Base-by-base conservation (phyloP, 2,888 invertebrate species). In the Pterostichus madidus region DNA sequence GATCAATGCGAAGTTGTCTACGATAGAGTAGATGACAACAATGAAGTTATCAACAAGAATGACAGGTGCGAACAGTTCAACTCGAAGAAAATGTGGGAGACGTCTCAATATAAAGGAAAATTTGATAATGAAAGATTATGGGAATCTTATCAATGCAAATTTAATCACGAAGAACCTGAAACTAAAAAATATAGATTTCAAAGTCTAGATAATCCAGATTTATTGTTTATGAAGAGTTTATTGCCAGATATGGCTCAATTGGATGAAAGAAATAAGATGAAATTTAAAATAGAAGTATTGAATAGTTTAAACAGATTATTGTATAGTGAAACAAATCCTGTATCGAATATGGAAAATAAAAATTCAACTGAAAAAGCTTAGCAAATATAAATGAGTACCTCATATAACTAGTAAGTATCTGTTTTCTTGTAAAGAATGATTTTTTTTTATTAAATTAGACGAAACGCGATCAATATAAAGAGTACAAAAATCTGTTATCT, bases 181-280 rank as follows among this genome's bases (percentile, higher is more conserved):
- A 44, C 15, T 4, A 68, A 68, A n/a, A 68, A 35, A 44, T 32
- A 10, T 68, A 6, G 68, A 44, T 13, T 68, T 24, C 59, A 59
- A 5, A 32, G n/a, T 44, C 8, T 31, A 13, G 68, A 68, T 13
- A 68, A 32, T 13, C 68, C 68, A 10, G 68, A 68, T 68, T 68
- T 44, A 4, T 13, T 68, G 44, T 68, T 68, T 68, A 68, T 68
- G 68, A 68, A 68, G 10, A 68, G 68, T 68, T 10, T 68, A 10
- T 44, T 68, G 44, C 68, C 68, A 44, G 68, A 68, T 68, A 35
- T 68, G 68, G 68, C 68, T 44, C 39, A 13, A n/a, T 44, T 68
- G n/a, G 35, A 68, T 13, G 44, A 68, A 68, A 68, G 68, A 39
- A 44, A 68, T 17, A 68, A 68, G 39, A 68, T 68, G 68, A 68